Base-by-base conservation (phyloP, 2,113 vertebrate species). In the Dromaius novaehollandiae region DNA sequence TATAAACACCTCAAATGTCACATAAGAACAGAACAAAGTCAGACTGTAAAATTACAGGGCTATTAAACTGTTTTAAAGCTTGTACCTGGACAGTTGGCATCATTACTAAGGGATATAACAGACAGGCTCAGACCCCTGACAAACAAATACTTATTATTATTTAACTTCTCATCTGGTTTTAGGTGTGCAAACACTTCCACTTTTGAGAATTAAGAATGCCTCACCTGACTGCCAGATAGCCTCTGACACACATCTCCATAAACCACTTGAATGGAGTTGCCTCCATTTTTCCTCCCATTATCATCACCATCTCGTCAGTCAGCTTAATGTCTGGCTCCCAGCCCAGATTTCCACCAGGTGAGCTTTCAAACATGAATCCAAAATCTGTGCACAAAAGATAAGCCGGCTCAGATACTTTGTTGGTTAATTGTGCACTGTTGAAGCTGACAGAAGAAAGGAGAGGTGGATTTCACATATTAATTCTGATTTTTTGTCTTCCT, bases 181-280 rank as follows among this genome's bases (percentile, higher is more conserved):
- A 46, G 44, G 19, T 38, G 69, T 55, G 63, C 46, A 93, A 92
- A 44, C 53, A 76, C 26, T 92, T 84, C 53, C 42, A 40, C 32
- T 90, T 78, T 1, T 44, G n/a, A 91, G 48, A 63, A 82, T 70
- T 87, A 90, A 51, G 60, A 76, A 75, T 42, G 25, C 8, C 98
- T 98, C 94, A 99, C 99, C 99, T 98, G 93, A 99, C 99, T 5
- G 99, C 99, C 97, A 99, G 98, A 96, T 99, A 99, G 60, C 99
- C 99, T 30, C 99, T 98, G 94, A 99, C 99, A 73, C 99, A 99
- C 99, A 99, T 99, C 98, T 99, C 99, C 99, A 99, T 99, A 97
- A 99, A 99, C 99, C 99, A 99, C 76, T 99, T 99, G 97, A 99
- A 99, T 5, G 99, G 99, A 0, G 99, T 99, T n/a, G 99, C 99